Percentiles rank a stretch among this genome's conserved stretches.
phyloP scores from a whole-genome alignment of 2,888 invertebrate genomes.

The Drosophila paucipuncta region DNA sequence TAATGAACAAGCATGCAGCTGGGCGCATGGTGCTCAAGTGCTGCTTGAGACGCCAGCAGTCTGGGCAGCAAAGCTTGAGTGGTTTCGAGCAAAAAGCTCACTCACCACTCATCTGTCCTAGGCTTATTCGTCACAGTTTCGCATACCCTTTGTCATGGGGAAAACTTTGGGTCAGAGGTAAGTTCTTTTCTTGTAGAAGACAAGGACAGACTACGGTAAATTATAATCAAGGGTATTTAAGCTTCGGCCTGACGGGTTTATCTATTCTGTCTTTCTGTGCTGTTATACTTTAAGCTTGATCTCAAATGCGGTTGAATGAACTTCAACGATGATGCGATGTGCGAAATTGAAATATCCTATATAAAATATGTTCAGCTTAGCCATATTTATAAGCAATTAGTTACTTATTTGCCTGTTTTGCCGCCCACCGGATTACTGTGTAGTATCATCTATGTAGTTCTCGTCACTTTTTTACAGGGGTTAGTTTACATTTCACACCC shows the following conservation, averaged over 20 bases:
- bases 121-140: not conserved
- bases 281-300: constrained; percentile 2
- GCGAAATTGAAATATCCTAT: not conserved
- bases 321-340: constrained; percentile 11
- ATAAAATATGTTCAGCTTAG: not conserved
- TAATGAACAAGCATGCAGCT: constrained; percentile 35
- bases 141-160: not conserved
- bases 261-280: not conserved
- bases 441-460: constrained; percentile 1
- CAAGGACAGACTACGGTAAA: not conserved
- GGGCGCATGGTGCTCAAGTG: constrained; percentile 48
- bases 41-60: constrained; percentile 61
- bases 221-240: not conserved
- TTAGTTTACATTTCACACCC: constrained; percentile 65
- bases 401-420: constrained; percentile 5
- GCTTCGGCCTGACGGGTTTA: not conserved
- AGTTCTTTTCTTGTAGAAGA: not conserved
- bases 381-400: not conserved
- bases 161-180: not conserved
- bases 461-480: constrained; percentile 10
- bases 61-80: constrained; percentile 53
- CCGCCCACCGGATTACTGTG: constrained; percentile 11
- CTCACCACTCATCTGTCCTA: not conserved
- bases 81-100: constrained; percentile 49
- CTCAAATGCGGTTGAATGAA: constrained; percentile 57